Conservation (phyloP, 1,140 invertebrate species). For the Catajapyx aquilonaris region DNA sequence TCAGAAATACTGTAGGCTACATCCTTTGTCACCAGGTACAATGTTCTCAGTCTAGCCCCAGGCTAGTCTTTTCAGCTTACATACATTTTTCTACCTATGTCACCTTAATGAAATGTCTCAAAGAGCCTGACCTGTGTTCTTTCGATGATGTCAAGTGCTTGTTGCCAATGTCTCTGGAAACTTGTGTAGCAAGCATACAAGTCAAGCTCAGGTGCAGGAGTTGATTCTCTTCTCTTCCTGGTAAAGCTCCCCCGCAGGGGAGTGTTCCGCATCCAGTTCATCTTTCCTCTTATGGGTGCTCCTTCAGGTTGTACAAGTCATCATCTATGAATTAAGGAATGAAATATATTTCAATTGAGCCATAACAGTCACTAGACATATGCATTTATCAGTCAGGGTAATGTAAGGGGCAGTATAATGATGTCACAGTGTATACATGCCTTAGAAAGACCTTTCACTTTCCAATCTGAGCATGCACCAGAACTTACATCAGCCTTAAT, state of each 20-base stretch:
- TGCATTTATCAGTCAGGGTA: background rate
- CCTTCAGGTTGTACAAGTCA: no score
- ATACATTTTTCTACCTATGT: background rate
- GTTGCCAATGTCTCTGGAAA: conserved; percentile 87
- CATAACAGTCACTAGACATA: background rate
- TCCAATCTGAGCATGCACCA: no score
- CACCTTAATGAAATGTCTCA: no score
- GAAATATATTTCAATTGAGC: background rate
- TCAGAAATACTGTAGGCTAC: background rate
- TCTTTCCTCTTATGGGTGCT: conserved; percentile 2
- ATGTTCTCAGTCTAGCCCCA: conserved; percentile 4
- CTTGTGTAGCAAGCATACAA: conserved; percentile 70
- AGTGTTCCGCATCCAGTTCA: conserved; percentile 17
- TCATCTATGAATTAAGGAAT: no score
- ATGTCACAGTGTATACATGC: no score
- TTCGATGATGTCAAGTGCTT: conserved; percentile 62
- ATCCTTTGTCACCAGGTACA: background rate
- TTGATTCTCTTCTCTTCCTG: conserved; percentile 11
- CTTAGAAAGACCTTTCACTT: no score
- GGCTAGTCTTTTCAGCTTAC: conserved; percentile 7
- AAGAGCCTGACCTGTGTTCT: conserved; percentile 31
- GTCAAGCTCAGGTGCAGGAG: conserved; percentile 32
- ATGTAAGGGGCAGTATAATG: no score
- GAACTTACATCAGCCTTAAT: no score
- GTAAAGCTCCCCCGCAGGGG: conserved; percentile 12